These are phyloP conservation scores for Isoperla grammatica DNA, from an alignment of 2,888 invertebrate genomes.

Conservation along the genomic window DNA sequence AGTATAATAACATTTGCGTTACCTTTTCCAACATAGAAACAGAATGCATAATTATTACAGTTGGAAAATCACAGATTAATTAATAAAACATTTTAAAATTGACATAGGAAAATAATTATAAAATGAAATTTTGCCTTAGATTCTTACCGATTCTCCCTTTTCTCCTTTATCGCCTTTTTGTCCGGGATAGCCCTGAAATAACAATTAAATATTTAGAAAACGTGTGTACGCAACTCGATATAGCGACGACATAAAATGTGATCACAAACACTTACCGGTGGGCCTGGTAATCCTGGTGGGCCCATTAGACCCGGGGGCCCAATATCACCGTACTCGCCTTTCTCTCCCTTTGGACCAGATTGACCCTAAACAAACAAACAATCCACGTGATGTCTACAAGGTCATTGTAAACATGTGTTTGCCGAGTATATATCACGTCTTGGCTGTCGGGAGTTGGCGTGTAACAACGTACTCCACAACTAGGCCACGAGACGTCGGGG, in stretches of 20 bases:
- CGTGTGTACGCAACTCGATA: too few species aligned
- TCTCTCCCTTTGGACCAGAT: constrained; percentile 80
- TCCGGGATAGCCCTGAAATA: constrained; percentile 69
- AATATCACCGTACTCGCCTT: constrained; percentile 85
- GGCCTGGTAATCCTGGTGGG: constrained; percentile 71
- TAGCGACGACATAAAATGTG: constrained; percentile 31
- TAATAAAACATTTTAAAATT: constrained; percentile 11
- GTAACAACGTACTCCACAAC: too few species aligned
- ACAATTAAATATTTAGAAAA: background rate
- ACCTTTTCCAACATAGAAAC: background rate
- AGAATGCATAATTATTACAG: background rate
- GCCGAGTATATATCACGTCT: too few species aligned
- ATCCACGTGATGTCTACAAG: too few species aligned
- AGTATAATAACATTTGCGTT: background rate
- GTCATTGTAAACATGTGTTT: too few species aligned
- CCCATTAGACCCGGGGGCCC: constrained; percentile 93
- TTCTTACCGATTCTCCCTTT: constrained; percentile 84
- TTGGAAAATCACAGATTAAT: background rate
- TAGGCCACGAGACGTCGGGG: too few species aligned
- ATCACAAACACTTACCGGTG: constrained; percentile 45
- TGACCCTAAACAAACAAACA: constrained; percentile 62
- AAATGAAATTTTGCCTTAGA: constrained; percentile 32
- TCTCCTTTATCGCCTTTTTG: constrained; percentile 87
- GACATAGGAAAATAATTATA: too few species aligned
- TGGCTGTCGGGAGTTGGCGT: too few species aligned